Percentiles rank a stretch among this genome's conserved stretches.
Evolutionary conservation across 2,113 vertebrate species (phyloP).

Genomic region (Arizona elegans): DNA sequence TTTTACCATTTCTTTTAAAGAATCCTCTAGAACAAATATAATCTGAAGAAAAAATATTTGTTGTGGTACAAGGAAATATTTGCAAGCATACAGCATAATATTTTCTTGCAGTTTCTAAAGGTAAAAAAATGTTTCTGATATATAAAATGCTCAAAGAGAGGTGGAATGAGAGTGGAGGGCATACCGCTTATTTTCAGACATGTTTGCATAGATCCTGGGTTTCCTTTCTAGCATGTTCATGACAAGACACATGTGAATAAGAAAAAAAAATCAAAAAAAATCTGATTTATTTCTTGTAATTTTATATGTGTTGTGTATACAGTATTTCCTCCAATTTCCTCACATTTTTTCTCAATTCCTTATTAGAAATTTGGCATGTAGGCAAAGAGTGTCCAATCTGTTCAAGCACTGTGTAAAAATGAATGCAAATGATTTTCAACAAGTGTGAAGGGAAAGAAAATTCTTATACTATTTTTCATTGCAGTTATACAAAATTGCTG

Average conservation of each 20-base stretch:
- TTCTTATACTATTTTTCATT: neutral
- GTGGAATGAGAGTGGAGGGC: neutral
- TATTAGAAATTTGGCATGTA: neutral
- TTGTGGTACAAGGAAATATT: neutral
- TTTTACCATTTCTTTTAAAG: neutral
- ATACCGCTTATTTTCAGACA: neutral
- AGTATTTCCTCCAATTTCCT: neutral
- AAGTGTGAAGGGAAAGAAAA: neutral
- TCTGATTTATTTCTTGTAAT: neutral
- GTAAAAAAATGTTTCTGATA: neutral
- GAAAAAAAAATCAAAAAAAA: neutral
- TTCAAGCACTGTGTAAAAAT: neutral
- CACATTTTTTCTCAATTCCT: neutral
- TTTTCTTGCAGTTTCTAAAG: neutral
- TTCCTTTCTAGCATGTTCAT: neutral
- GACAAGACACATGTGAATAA: neutral
- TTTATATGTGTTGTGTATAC: neutral
- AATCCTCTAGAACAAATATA: neutral
- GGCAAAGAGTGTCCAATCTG: neutral
- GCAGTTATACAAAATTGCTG: neutral
- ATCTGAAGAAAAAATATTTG: neutral
- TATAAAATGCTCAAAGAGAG: neutral
- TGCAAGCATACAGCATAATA: neutral
- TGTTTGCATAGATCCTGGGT: neutral
- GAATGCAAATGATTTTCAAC: neutral